A percentile compares a stretch with the other conserved stretches of the same genome.
phyloP scores from a whole-genome alignment of 2,797 vertebrate species.

The Neostethus bicornis region DNA sequence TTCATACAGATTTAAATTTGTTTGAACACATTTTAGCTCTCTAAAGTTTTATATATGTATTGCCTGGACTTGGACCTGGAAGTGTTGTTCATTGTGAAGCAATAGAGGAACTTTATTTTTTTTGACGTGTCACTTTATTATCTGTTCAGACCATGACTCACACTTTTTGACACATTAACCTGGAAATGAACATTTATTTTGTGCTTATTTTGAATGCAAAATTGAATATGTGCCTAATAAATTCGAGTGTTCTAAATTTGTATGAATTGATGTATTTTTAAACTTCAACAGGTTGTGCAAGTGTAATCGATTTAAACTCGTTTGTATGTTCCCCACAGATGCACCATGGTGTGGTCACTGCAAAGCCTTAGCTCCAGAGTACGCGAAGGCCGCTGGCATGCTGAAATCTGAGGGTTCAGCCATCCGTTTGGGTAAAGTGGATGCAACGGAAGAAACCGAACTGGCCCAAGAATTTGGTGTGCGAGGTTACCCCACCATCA shows the following conservation, averaged over 20 bases:
- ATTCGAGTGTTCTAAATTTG: too few relatives aligned
- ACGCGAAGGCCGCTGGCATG: constrained; percentile 89
- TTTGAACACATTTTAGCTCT: too few relatives aligned
- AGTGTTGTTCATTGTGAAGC: constrained; percentile 32
- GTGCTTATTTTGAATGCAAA: too few relatives aligned
- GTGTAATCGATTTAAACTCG: neutral
- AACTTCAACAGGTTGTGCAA: too few relatives aligned
- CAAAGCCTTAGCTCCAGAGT: constrained; percentile 95
- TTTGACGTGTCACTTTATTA: constrained; percentile 31
- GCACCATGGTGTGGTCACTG: constrained; percentile 99
- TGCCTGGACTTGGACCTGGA: constrained; percentile 37
- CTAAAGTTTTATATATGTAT: constrained; percentile 6
- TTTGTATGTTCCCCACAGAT: constrained; percentile 78
- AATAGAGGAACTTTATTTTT: constrained; percentile 3
- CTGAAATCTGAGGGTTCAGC: constrained; percentile 88
- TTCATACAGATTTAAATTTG: too few relatives aligned
- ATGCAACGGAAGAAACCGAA: constrained; percentile 95
- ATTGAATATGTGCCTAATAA: too few relatives aligned
- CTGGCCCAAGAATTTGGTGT: constrained; percentile 93
- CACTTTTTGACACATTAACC: too few relatives aligned
- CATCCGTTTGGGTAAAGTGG: constrained; percentile 93
- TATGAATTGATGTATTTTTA: too few relatives aligned
- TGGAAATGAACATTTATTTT: neutral
- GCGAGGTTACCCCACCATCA: constrained; percentile 96
- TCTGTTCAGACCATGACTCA: neutral